Evolutionary conservation across 2,888 invertebrate species (phyloP), one percentile per base, ranked within the genome.

Genomic region (Ennomos quercinarius): DNA sequence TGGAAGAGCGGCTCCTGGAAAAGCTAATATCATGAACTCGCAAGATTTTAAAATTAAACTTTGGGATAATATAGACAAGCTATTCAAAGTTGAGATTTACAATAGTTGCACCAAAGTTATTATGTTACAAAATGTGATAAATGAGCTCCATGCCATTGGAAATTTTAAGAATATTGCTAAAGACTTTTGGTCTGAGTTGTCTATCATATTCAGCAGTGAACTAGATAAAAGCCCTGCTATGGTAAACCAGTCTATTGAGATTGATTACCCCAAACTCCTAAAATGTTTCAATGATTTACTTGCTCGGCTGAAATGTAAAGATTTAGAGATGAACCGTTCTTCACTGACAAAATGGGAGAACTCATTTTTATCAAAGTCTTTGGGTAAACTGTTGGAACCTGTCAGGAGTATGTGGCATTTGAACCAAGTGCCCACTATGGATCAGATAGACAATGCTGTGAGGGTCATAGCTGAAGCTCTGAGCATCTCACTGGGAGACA

Each of bases 41-140:
- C 77, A 88, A 82, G 94, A 86, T 77, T 94, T 87, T 71, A 94
- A 80, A 84, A 88, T 77, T 70, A 91, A 96, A 76, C 93, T 99
- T 6, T 99, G 98, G 98, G 95, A 96, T 62, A 97, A 97, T 72
- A 94, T 99, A 75, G 98, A 98, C 78, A 96, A 96, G 84, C 88
- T 97, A 9, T 96, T 98, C 78, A 96, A 96, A 77, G 95, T 95
- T 59, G 95, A 95, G 58, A 93, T 97, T 41, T 95, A 94, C 71
- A 94, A 94, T 57, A 94, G 95, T 67, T 96, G 96, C 78, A 93
- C 94, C 64, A 96, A 96, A 87, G 95, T 95, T 61, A 83, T 92
- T 37, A 90, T 93, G 87, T 72, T 93, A n/a, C 93, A 93, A 59
- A 92, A 88, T 84, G 91, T 88, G 4, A 80, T 93, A 1, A 91